phyloP scores from a whole-genome alignment of 1,140 invertebrate genomes.

The Lasaia peninsularis region DNA sequence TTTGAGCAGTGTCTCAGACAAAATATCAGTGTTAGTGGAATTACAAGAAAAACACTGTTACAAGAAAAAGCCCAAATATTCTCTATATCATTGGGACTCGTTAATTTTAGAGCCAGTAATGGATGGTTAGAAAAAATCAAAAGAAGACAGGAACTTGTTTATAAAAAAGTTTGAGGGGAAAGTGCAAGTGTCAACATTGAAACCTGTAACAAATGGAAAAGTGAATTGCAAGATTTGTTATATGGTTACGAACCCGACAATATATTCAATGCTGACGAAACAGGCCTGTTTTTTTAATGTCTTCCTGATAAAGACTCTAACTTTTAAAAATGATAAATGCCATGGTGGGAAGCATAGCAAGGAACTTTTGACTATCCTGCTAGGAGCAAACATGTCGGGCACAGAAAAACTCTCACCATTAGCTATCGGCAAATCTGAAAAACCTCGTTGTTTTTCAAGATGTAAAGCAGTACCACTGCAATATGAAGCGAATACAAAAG shows the following conservation, averaged over 20 bases:
- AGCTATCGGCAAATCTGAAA: conserved; percentile 12
- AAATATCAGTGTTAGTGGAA: conserved; percentile 24
- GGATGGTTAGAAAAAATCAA: conserved; percentile 1
- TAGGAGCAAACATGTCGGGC: conserved; percentile 12
- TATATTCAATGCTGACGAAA: conserved; percentile 30
- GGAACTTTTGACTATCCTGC: conserved; percentile 13
- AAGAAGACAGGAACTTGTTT: conserved; percentile 12
- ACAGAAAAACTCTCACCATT: conserved; percentile 15
- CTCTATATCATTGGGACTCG: conserved; percentile 23
- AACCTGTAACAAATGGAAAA: conserved; percentile 25
- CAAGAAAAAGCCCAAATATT: conserved; percentile 27
- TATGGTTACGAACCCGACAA: conserved; percentile 23
- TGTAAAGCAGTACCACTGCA: conserved; percentile 2
- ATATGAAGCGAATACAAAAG: too few species aligned
- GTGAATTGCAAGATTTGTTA: conserved; percentile 23
- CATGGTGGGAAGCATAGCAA: conserved; percentile 21
- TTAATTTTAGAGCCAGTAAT: conserved; percentile 25
- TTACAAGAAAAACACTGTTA: conserved; percentile 26
- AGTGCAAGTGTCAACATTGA: conserved; percentile 22
- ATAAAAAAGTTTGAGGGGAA: conserved; percentile 28
- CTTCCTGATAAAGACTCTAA: conserved; percentile 27
- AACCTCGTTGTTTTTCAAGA: conserved; percentile 12
- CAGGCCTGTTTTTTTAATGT: conserved; percentile 27
- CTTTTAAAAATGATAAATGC: conserved; percentile 28
- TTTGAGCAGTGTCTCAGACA: conserved; percentile 20